These are phyloP conservation scores for Drosophila serrata DNA, from an alignment of 1,140 invertebrate genomes.

Conservation along the genomic window DNA sequence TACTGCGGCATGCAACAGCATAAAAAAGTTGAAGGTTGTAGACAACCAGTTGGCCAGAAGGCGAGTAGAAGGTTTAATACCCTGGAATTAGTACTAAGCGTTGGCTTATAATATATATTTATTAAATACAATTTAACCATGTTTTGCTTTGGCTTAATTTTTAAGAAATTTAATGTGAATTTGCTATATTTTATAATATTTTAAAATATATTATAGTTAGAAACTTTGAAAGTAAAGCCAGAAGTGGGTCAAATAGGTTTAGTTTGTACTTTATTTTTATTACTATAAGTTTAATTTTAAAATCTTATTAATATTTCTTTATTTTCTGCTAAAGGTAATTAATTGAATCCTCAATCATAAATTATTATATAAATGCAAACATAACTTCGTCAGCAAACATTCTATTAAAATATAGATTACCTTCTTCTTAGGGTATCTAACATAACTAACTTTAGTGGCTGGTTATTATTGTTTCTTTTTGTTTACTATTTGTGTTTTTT, in stretches of 20 bases:
- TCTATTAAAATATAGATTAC: not conserved
- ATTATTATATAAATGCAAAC: too few relatives aligned
- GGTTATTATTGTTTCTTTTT: slow-evolving; percentile 36
- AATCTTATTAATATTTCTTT: too few relatives aligned
- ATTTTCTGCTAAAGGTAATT: too few relatives aligned
- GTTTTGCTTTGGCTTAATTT: not conserved
- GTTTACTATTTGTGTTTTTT: slow-evolving; percentile 10
- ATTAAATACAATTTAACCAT: not conserved
- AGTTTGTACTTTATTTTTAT: too few relatives aligned
- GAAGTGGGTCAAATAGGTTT: too few relatives aligned
- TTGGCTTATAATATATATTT: not conserved
- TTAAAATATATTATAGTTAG: too few relatives aligned
- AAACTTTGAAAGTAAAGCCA: too few relatives aligned
- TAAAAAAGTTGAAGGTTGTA: slow-evolving; percentile 57
- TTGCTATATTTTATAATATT: too few relatives aligned
- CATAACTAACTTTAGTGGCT: slow-evolving; percentile 41
- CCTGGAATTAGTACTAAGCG: not conserved
- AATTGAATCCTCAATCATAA: too few relatives aligned
- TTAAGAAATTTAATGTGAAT: too few relatives aligned
- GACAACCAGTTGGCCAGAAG: slow-evolving; percentile 12
- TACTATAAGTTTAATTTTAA: too few relatives aligned
- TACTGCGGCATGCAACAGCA: slow-evolving; percentile 63
- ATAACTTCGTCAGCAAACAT: not conserved
- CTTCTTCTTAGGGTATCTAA: slow-evolving; percentile 29
- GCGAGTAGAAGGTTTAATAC: not conserved